phyloP scores from a whole-genome alignment of 2,113 vertebrate genomes.

The Neolamprologus longior region DNA sequence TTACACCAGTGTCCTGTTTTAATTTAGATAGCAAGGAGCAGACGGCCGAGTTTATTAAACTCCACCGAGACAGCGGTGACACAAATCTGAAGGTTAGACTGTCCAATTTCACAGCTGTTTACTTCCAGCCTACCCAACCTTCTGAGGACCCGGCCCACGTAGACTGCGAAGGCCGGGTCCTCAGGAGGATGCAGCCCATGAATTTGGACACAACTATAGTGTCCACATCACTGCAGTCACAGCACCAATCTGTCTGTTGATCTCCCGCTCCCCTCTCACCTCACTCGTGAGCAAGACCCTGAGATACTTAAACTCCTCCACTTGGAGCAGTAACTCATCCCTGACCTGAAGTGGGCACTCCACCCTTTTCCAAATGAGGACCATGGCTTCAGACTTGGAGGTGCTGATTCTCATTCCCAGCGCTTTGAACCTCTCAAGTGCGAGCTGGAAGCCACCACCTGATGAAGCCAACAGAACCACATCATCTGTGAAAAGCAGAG shows the following conservation, averaged over 20 bases:
- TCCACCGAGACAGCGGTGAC: background rate
- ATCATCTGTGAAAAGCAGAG: background rate
- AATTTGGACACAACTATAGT: background rate
- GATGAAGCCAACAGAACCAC: background rate
- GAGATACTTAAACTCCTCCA: background rate
- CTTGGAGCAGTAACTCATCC: background rate
- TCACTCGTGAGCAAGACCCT: background rate
- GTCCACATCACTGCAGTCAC: background rate
- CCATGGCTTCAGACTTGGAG: background rate
- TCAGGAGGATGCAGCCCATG: background rate
- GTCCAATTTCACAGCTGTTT: background rate
- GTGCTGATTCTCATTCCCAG: background rate
- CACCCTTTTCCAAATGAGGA: background rate
- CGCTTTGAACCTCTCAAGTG: background rate
- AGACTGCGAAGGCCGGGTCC: background rate
- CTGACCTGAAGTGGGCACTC: background rate
- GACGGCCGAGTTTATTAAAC: background rate
- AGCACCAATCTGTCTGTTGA: background rate
- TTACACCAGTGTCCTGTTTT: background rate
- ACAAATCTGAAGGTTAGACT: background rate
- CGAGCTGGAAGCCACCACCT: background rate
- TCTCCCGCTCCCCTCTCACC: background rate
- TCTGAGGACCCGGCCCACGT: background rate
- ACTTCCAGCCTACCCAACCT: background rate
- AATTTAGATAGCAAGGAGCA: background rate